Evolutionary conservation across 2,888 invertebrate genomes (phyloP).

Genomic region (Antitype chi): DNA sequence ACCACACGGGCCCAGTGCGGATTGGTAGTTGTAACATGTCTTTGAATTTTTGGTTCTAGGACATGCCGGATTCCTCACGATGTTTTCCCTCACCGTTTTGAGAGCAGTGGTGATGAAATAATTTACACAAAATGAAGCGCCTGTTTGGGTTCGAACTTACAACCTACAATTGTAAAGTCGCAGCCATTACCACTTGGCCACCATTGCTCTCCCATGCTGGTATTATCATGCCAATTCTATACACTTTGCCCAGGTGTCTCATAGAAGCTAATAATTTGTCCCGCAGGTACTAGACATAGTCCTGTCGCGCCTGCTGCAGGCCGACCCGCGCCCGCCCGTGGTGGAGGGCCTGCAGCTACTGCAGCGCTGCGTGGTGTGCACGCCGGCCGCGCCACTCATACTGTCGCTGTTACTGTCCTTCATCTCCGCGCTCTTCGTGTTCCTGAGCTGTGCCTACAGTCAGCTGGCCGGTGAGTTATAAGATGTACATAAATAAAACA

Average conservation of each 20-base stretch:
- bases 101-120: too few species aligned
- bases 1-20: too few species aligned
- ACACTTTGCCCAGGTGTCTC: too few species aligned
- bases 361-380: constrained; percentile 94
- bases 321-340: constrained; percentile 93
- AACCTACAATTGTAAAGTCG: too few species aligned
- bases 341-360: constrained; percentile 94
- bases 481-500: neutral
- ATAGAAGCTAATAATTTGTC: neutral
- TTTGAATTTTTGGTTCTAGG: too few species aligned
- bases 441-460: constrained; percentile 96
- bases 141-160: too few species aligned
- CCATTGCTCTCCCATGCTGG: neutral
- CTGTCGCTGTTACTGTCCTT: constrained; percentile 96
- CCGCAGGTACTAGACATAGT: constrained; percentile 94
- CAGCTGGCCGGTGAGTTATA: constrained; percentile 91
- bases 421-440: constrained; percentile 97
- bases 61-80: too few species aligned
- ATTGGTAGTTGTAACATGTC: too few species aligned
- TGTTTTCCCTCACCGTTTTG: too few species aligned
- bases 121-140: too few species aligned
- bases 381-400: constrained; percentile 95
- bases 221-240: neutral
- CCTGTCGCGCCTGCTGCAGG: constrained; percentile 93
- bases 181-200: too few species aligned